Evolutionary conservation across 2,888 invertebrate genomes (phyloP).

Genomic region (Acleris emargana): DNA sequence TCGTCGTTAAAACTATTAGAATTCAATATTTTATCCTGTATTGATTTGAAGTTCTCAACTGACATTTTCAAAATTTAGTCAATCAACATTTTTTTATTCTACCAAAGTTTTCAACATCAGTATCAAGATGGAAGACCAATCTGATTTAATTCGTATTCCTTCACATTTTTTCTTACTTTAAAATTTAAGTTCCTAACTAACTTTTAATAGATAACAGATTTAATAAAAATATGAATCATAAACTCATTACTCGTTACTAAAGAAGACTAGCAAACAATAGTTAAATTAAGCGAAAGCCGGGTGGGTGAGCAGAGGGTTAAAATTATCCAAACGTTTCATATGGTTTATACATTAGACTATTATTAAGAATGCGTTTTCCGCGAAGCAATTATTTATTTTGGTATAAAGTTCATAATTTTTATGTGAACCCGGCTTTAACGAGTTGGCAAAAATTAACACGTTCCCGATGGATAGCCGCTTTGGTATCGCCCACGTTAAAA

Average conservation of each 20-base stretch:
- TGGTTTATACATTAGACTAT: too few species aligned
- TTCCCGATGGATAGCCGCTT: neutral
- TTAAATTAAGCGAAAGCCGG: neutral
- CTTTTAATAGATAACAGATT: slow-evolving; percentile 4
- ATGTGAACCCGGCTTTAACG: too few species aligned
- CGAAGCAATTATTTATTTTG: too few species aligned
- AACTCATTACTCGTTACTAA: slow-evolving; percentile 4
- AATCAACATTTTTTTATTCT: slow-evolving; percentile 4
- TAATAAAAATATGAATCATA: neutral
- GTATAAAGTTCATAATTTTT: too few species aligned
- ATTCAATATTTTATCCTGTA: too few species aligned
- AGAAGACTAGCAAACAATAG: slow-evolving; percentile 16
- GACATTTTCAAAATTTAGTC: neutral
- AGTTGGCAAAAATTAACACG: too few species aligned
- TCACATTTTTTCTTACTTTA: neutral
- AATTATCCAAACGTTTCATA: too few species aligned
- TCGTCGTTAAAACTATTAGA: too few species aligned
- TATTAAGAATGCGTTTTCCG: too few species aligned
- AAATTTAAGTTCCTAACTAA: slow-evolving; percentile 23
- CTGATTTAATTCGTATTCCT: slow-evolving; percentile 21
- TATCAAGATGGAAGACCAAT: slow-evolving; percentile 33
- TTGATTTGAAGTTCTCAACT: neutral
- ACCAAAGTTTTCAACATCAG: slow-evolving; percentile 20
- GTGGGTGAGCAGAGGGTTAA: too few species aligned
- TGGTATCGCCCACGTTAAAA: neutral